Percentiles rank a stretch among this genome's conserved stretches.
Evolutionary conservation across 2,113 vertebrate species (phyloP).

Genomic region (Dunckerocampus dactyliophorus): DNA sequence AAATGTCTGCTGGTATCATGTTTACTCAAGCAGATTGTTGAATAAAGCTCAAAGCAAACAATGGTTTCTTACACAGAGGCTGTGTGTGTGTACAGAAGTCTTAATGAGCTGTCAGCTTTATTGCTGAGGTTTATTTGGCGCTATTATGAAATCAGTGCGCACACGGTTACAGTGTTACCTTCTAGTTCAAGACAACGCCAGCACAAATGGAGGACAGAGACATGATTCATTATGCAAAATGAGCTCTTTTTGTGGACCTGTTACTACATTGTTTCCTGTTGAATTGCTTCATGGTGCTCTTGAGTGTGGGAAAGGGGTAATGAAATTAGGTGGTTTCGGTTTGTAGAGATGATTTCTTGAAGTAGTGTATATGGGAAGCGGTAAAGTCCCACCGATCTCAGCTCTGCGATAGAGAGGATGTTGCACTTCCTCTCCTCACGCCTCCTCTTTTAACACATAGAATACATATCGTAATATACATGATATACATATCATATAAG

Average conservation of each 20-base stretch:
- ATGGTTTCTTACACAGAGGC: constrained; percentile 14
- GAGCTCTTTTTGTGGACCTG: no score
- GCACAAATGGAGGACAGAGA: no score
- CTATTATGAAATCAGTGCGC: constrained; percentile 27
- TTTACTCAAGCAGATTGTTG: constrained; percentile 42
- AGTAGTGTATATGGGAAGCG: constrained; percentile 41
- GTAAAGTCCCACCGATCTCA: constrained; percentile 45
- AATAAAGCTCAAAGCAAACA: constrained; percentile 35
- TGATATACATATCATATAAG: no score
- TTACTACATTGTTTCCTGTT: background rate
- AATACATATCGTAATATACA: background rate
- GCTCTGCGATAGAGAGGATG: constrained; percentile 28
- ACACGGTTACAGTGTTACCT: constrained; percentile 20
- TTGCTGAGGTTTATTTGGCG: constrained; percentile 34
- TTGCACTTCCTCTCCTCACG: constrained; percentile 39
- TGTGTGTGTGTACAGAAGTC: constrained; percentile 1
- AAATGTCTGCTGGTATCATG: constrained; percentile 35
- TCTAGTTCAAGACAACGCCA: background rate
- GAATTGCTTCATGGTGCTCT: background rate
- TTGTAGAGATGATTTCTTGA: constrained; percentile 7
- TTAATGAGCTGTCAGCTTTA: constrained; percentile 47
- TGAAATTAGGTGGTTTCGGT: constrained; percentile 24
- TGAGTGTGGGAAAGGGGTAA: constrained; percentile 17
- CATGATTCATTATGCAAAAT: background rate
- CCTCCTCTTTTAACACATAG: background rate